Evolutionary conservation across 2,888 invertebrate genomes (phyloP), one percentile per base, ranked within the genome.

Genomic region (Drosophila histrio): DNA sequence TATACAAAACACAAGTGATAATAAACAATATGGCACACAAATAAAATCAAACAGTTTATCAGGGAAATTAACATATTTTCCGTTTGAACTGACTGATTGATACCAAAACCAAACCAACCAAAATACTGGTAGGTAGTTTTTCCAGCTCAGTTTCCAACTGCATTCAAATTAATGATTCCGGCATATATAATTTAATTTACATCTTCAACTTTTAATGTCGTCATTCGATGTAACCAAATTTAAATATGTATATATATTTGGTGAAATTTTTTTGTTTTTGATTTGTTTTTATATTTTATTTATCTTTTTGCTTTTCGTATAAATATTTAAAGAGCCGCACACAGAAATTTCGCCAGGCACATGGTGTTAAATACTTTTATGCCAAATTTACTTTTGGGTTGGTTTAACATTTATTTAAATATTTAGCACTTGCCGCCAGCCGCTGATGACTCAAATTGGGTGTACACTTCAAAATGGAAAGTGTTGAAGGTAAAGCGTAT

Each of bases 141-240:
- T 86, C 70, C 80, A 52, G 77, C 65, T 72, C 58, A 74, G 74
- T 86, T 82, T 66, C 38, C 36, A 62, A 59, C 52, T 68, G 53
- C 64, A 60, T 26, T 28, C 54, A 30, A 71, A 56, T 72, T 72
- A 58, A 61, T 72, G 9, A 32, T 57, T 46, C 21, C 26, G 13
- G 53, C 53, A 67, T 49, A 60, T 50, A 67, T 49, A 60, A 53
- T 39, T 70, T 49, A 59, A 71, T 75, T 78, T 61, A 57, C 71
- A 71, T 67, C 56, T 59, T 56, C 22, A 22, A 26, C 39, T 38
- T 41, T 32, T 13, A 43, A 43, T 66, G 19, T 38, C 19, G 39
- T 57, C 56, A 56, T 26, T 50, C 39, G 63, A 63, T 70, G 66
- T 75, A 75, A 71, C 49, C 34, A 17, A 34, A 65, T 59, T 60